phyloP scores from a whole-genome alignment of 2,797 vertebrate species.

The Pogonophryne albipinna region DNA sequence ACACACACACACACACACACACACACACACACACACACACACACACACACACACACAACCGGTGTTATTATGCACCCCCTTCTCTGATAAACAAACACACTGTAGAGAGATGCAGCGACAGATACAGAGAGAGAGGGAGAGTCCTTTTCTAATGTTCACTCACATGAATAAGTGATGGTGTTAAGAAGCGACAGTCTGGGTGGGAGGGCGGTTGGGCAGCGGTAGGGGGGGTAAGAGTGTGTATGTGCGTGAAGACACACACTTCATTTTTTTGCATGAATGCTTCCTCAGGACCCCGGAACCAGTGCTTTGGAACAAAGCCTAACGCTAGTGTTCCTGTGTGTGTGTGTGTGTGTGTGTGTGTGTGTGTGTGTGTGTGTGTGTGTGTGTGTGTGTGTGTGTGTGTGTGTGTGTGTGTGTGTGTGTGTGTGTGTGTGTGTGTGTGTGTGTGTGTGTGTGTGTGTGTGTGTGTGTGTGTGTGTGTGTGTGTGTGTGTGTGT shows the following conservation, averaged over 20 bases:
- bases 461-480: background rate
- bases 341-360: slow-evolving; percentile 53
- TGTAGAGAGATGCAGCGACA: slow-evolving; percentile 34
- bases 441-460: slow-evolving; percentile 43
- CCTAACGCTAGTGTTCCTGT: slow-evolving; percentile 64
- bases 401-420: slow-evolving; percentile 70
- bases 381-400: background rate
- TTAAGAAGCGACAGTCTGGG: slow-evolving; percentile 73
- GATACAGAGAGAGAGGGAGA: slow-evolving; percentile 56
- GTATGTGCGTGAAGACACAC: background rate
- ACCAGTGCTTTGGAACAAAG: slow-evolving; percentile 74
- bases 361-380: slow-evolving; percentile 29
- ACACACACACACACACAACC: slow-evolving; percentile 1
- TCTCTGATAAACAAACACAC: slow-evolving; percentile 15
- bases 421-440: slow-evolving; percentile 75
- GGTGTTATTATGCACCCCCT: slow-evolving; percentile 25
- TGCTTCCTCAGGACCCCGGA: slow-evolving; percentile 63
- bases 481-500: background rate
- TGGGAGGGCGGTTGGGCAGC: slow-evolving; percentile 42
- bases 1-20: slow-evolving; percentile 4
- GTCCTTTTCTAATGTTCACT: slow-evolving; percentile 77
- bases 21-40: too few relatives aligned
- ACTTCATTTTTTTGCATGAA: slow-evolving; percentile 65
- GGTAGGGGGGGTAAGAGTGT: background rate
- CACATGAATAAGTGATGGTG: slow-evolving; percentile 79